Base-by-base conservation (phyloP, 30 jellyfish, hydroid and myxozoan species). In the Aurelia aurita region DNA sequence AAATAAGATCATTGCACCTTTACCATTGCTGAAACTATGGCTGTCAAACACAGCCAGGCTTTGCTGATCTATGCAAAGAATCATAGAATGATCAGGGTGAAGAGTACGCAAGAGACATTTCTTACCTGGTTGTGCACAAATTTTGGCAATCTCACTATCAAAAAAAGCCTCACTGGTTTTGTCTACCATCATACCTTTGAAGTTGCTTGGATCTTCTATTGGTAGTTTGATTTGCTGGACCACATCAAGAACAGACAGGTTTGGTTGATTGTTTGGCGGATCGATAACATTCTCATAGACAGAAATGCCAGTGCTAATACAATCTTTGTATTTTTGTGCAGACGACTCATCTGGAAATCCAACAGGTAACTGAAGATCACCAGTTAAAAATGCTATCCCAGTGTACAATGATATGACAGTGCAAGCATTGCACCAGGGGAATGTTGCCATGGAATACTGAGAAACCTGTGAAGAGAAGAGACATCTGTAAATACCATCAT, bases 201-300 rank as follows among this genome's bases (percentile, higher is more conserved):
- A 54, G 5, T 54, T 54, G 25, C 65, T 5, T 1, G 65, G 65
- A 21, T 54, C 65, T 21, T 21, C 25, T 15, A 54, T 1, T 54
- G 65, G 65, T 5, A 54, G 65, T 54, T 21, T 18, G 25, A 54
- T 21, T 54, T 54, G 65, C 23, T 18, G 25, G 23, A 54, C 21
- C 23, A 54, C 65, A 54, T 54, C 65, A 54, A 21, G 21, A 54
- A 54, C 65, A 54, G 65, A 54, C 21, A 54, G 65, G 25, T 54
- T 54, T 54, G 65, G 65, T 54, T 54, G 68, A 23, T 5, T 57
- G 28, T 57, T 20, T 3, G 68, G 68, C 11, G 68, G 68, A 23
- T 57, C 28, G 23, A 19, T n/a, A 9, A 57, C 28, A 23, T 57
- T 57, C 10, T 57, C 68, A 57, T 57, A 57, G 27, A 57, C 68